Percentiles rank a stretch among this genome's conserved stretches.
Conservation (phyloP, 2,113 vertebrate genomes). For the Zeus faber region DNA sequence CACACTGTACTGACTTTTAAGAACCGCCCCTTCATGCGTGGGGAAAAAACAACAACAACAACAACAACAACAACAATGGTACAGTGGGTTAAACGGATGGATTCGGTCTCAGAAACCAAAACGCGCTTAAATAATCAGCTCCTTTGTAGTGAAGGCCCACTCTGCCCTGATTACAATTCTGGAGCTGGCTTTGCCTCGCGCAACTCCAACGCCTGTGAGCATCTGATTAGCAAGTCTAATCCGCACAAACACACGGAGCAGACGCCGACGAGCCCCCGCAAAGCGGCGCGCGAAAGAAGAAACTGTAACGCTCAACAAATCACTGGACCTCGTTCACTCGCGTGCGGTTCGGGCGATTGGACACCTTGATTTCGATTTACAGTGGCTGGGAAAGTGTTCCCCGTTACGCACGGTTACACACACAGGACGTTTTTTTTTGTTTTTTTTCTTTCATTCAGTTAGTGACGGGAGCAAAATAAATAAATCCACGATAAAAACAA, state of each 20-base stretch:
- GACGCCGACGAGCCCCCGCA: constrained; percentile 33
- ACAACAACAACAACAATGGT: no score
- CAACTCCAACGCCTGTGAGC: constrained; percentile 62
- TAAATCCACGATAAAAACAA: no score
- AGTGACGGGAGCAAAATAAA: no score
- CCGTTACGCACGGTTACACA: no score
- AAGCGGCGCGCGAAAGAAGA: constrained; percentile 17
- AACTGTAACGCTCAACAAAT: constrained; percentile 22
- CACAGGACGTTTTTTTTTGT: no score
- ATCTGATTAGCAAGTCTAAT: constrained; percentile 76
- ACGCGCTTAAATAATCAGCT: constrained; percentile 57
- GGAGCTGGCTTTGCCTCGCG: constrained; percentile 34
- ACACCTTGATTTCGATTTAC: no score
- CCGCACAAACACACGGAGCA: constrained; percentile 42
- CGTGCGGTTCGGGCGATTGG: no score
- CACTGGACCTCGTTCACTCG: no score
- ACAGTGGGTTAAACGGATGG: no score
- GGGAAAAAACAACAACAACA: no score
- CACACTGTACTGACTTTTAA: constrained; percentile 21
- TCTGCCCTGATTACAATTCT: constrained; percentile 67
- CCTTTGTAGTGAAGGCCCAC: constrained; percentile 51
- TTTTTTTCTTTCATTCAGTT: no score
- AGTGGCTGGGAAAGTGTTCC: no score
- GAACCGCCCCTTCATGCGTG: constrained; percentile 36
- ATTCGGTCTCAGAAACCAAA: constrained; percentile 32